Evolutionary conservation across 2,888 invertebrate genomes (phyloP).

Genomic region (Argyresthia albistria): DNA sequence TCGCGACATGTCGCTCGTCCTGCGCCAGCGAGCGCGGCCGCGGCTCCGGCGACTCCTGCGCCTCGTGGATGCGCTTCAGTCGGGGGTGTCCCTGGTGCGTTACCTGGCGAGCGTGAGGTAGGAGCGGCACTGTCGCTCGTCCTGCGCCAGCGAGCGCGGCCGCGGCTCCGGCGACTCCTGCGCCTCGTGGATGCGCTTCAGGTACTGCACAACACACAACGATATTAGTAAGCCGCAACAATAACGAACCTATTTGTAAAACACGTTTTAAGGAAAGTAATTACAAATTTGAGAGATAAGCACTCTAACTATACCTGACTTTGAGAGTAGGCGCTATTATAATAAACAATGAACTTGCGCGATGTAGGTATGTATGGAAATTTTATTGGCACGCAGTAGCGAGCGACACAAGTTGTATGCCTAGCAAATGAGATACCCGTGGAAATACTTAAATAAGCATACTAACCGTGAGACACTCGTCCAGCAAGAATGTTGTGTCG

Average conservation of each 20-base stretch:
- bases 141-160: conserved; percentile 84
- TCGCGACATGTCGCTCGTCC: conserved; percentile 88
- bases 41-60: conserved; percentile 84
- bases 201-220: conserved; percentile 78
- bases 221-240: too few relatives aligned
- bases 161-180: conserved; percentile 85
- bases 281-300: too few relatives aligned
- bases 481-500: conserved; percentile 96
- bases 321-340: too few relatives aligned
- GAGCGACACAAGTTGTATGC: too few relatives aligned
- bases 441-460: not conserved
- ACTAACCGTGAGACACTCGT: conserved; percentile 83
- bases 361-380: too few relatives aligned
- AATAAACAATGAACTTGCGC: too few relatives aligned
- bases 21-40: conserved; percentile 84
- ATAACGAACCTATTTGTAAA: too few relatives aligned
- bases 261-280: too few relatives aligned
- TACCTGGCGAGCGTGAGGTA: conserved; percentile 87
- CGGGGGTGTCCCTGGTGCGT: too few relatives aligned
- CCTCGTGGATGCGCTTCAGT: too few relatives aligned
- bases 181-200: conserved; percentile 89
- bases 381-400: too few relatives aligned
- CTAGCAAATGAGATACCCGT: not conserved
- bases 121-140: conserved; percentile 90
- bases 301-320: too few relatives aligned